Conservation (phyloP, 2,113 vertebrate genomes). For the Microcebus lehilahytsara region DNA sequence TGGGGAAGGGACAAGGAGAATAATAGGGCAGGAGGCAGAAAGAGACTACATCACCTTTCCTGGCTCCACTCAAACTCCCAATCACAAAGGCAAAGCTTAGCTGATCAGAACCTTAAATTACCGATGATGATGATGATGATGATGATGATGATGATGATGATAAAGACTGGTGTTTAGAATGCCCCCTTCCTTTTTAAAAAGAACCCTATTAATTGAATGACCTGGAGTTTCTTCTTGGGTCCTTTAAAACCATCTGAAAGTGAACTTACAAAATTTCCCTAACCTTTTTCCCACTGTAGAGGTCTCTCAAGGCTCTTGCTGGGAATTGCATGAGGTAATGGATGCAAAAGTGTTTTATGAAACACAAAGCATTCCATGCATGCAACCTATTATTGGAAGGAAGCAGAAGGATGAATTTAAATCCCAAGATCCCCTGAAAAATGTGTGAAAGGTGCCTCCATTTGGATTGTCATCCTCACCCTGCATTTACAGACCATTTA, state of each 20-base stretch:
- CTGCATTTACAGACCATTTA: slow-evolving; percentile 72
- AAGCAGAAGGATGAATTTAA: slow-evolving; percentile 67
- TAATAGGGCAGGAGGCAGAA: background rate
- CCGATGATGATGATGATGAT: too few species aligned
- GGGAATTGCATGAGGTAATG: slow-evolving; percentile 43
- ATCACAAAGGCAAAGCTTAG: background rate
- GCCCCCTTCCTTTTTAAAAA: background rate
- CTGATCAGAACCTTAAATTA: background rate
- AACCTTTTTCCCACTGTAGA: background rate
- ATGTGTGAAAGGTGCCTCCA: slow-evolving; percentile 50
- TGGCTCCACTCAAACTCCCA: background rate
- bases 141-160: background rate
- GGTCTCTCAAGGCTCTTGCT: slow-evolving; percentile 26
- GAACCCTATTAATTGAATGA: background rate
- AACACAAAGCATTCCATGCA: slow-evolving; percentile 64
- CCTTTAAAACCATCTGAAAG: slow-evolving; percentile 36
- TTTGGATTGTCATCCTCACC: slow-evolving; percentile 38
- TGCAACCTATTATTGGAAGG: slow-evolving; percentile 67
- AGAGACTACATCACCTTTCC: background rate
- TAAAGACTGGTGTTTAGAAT: background rate
- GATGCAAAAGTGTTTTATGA: slow-evolving; percentile 57
- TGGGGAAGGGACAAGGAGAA: background rate
- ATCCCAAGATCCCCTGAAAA: slow-evolving; percentile 62
- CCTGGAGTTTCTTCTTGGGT: background rate
- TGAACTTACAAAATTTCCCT: slow-evolving; percentile 4